A percentile compares a stretch with the other conserved stretches of the same genome.
Evolutionary conservation across 2,113 vertebrate species (phyloP).

Genomic region (Bos javanicus): DNA sequence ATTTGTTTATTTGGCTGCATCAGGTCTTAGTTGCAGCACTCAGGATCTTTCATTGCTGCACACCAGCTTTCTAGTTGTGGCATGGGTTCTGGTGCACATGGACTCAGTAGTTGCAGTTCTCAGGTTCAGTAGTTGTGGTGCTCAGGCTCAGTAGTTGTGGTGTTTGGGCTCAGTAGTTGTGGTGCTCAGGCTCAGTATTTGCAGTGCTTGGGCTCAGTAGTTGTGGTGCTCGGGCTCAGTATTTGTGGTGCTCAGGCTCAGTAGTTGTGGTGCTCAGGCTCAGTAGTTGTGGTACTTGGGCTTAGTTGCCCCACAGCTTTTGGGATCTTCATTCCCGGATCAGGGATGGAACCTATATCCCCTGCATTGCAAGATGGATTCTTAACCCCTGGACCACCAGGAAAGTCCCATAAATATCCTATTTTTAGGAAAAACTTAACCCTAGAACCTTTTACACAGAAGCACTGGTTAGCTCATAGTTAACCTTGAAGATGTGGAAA

Average conservation of each 20-base stretch:
- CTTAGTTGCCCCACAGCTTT: not conserved
- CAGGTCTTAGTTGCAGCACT: not conserved
- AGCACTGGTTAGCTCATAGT: not conserved
- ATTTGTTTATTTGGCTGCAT: not conserved
- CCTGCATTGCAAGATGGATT: not conserved
- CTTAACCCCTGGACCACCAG: not conserved
- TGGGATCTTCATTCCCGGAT: not conserved
- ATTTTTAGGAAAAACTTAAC: not conserved
- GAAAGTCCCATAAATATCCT: not conserved
- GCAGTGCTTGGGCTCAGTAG: too few relatives aligned
- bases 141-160: fast-evolving
- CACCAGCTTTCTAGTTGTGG: not conserved
- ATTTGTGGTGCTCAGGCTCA: fast-evolving
- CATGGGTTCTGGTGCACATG: fast-evolving
- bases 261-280: fast-evolving
- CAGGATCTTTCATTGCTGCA: not conserved
- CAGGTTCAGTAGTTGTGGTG: too few relatives aligned
- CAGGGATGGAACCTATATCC: not conserved
- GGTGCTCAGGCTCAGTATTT: too few relatives aligned
- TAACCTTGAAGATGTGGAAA: not conserved
- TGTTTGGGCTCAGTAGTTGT: fast-evolving
- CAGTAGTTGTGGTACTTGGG: not conserved
- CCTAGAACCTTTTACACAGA: not conserved
- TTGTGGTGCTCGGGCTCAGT: too few relatives aligned
- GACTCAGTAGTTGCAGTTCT: not conserved